Evolutionary conservation across 1,140 invertebrate genomes (phyloP), one percentile per base, ranked within the genome.

Genomic region (Latrodectus geometricus): DNA sequence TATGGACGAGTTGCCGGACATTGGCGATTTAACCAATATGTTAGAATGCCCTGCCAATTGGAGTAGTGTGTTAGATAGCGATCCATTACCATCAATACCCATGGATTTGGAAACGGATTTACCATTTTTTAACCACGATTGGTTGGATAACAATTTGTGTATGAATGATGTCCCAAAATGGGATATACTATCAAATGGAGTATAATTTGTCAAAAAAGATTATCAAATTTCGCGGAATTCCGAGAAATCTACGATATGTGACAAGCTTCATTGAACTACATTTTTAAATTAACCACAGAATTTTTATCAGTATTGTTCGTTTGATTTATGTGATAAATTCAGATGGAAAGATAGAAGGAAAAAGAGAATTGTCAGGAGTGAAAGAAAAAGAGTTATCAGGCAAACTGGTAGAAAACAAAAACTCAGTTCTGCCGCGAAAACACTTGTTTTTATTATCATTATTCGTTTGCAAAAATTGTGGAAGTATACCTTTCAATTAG

Each of bases 1-100:
- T 14, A 17, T n/a, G 4, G 50, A 72, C n/a, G 78, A 81, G 23
- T 66, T 81, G 14, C 78, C 78, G 14, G 78, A 81, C 50, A 81
- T 81, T 0, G 17, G n/a, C 65, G 35, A 72, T 8, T 66, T 81
- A 48, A 78, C 76, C 15, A 66, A 81, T 23, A 20, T 72, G 17
- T 35, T 81, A 20, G 78, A 81, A 1, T 61, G 54, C 8, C 54
- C 54, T 11, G 54, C 54, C 17, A 61, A 61, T 17, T 61, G 54
- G 54, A 4, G 17, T 61, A 61, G 54, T 61, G 54, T 61, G 3
- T 8, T 61, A 17, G 54, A 61, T 61, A 61, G 8, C 54, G 54
- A 61, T 4, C 54, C 54, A 14, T 61, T 61, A 61, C n/a, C n/a
- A n/a, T n/a, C n/a, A n/a, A n/a, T n/a, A n/a, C 54, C 54, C 11